Conservation (phyloP, 2,113 vertebrate species). For the Tinamus guttatus region DNA sequence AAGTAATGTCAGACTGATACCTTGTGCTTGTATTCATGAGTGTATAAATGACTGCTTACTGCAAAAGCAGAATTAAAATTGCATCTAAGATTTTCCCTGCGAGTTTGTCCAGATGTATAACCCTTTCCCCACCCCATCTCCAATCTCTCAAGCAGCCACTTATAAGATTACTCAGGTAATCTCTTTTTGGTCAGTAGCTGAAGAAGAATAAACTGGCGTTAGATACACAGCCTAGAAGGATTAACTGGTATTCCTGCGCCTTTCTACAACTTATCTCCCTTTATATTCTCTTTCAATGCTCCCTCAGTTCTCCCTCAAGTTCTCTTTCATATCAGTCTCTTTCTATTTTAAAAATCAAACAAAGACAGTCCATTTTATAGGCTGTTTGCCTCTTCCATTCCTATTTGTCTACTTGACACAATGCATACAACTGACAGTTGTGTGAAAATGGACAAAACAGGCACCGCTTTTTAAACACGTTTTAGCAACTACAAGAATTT, state of each 20-base stretch:
- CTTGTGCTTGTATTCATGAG: neutral
- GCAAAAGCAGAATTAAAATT: neutral
- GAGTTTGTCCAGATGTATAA: neutral
- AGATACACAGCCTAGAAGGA: neutral
- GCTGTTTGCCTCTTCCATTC: neutral
- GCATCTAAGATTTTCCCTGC: neutral
- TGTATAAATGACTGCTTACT: neutral
- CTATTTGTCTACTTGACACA: neutral
- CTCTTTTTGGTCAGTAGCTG: neutral
- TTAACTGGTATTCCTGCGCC: neutral
- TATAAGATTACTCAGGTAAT: neutral
- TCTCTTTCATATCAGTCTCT: neutral
- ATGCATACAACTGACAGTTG: neutral
- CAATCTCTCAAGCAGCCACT: neutral
- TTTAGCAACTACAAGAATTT: neutral
- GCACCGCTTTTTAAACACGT: neutral
- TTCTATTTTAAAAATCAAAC: constrained; percentile 1
- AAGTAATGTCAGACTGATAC: neutral
- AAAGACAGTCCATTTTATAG: neutral
- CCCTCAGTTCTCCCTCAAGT: neutral
- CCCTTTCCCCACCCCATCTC: neutral
- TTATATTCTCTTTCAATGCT: neutral
- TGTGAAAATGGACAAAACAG: neutral
- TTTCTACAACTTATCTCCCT: neutral
- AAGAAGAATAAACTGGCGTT: neutral